These are phyloP conservation scores for Watsonalla cultraria DNA, from an alignment of 2,888 invertebrate genomes.

Conservation along the genomic window DNA sequence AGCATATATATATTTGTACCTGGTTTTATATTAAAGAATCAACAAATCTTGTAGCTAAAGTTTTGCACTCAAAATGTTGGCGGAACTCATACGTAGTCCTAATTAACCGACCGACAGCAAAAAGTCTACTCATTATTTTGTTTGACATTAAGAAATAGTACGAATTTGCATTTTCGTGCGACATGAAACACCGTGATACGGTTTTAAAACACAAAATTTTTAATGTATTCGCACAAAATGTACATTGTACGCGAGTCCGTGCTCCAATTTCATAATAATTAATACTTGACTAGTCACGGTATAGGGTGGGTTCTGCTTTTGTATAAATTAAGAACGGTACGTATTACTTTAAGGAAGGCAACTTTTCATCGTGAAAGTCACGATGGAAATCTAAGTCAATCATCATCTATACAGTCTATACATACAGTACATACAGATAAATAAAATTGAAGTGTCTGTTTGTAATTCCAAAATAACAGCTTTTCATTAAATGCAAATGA, in stretches of 20 bases:
- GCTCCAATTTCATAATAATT: constrained; percentile 2
- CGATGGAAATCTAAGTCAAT: too few species aligned
- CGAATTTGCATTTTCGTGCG: constrained; percentile 71
- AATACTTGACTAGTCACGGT: constrained; percentile 2
- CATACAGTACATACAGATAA: too few species aligned
- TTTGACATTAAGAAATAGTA: constrained; percentile 57
- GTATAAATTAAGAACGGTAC: not conserved
- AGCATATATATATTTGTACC: too few species aligned
- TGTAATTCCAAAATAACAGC: too few species aligned
- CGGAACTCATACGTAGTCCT: constrained; percentile 11
- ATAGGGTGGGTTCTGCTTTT: not conserved
- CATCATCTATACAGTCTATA: too few species aligned
- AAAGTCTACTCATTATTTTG: constrained; percentile 48
- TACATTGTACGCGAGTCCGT: constrained; percentile 32
- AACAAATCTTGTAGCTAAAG: too few species aligned
- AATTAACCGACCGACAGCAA: constrained; percentile 20
- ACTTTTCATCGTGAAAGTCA: not conserved
- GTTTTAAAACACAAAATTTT: constrained; percentile 57
- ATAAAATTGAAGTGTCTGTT: too few species aligned
- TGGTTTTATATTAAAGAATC: too few species aligned
- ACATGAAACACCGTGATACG: constrained; percentile 62
- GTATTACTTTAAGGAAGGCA: not conserved
- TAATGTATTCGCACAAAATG: constrained; percentile 63
- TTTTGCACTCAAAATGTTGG: constrained; percentile 7
- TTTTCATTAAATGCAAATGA: too few species aligned